Percentiles rank a stretch among this genome's conserved stretches.
Evolutionary conservation across 2,888 invertebrate genomes (phyloP).

Genomic region (Leptinotarsa tumamoca): DNA sequence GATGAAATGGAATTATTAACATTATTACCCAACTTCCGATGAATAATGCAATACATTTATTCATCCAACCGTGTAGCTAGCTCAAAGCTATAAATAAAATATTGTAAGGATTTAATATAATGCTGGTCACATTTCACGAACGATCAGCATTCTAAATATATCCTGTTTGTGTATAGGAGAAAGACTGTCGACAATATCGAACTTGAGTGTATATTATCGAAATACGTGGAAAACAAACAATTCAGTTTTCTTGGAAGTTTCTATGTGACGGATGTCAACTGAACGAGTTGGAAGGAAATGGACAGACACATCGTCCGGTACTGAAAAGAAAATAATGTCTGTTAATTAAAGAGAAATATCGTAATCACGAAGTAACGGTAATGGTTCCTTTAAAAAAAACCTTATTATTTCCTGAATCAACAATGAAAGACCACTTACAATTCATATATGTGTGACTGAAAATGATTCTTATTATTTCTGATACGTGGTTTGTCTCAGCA

Average conservation of each 20-base stretch:
- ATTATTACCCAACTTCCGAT: neutral
- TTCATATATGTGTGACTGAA: too few relatives aligned
- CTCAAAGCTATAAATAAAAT: conserved; percentile 6
- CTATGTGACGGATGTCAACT: neutral
- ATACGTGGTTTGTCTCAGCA: too few relatives aligned
- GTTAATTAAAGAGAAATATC: neutral
- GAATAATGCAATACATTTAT: neutral
- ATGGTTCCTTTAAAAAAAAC: too few relatives aligned
- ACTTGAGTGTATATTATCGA: neutral
- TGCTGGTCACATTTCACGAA: neutral
- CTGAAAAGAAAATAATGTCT: neutral
- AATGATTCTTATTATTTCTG: too few relatives aligned
- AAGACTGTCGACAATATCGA: neutral
- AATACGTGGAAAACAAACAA: neutral
- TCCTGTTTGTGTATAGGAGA: neutral
- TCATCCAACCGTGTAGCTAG: neutral
- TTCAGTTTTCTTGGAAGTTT: neutral
- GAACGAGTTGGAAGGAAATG: neutral
- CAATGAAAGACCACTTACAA: too few relatives aligned
- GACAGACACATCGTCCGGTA: neutral
- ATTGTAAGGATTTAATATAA: neutral
- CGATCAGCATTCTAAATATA: conserved; percentile 9
- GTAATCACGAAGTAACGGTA: neutral
- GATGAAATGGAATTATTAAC: neutral
- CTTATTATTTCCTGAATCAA: too few relatives aligned